These are phyloP conservation scores for Aleadryas rufinucha DNA, from an alignment of 2,113 vertebrate species.

Conservation along the genomic window DNA sequence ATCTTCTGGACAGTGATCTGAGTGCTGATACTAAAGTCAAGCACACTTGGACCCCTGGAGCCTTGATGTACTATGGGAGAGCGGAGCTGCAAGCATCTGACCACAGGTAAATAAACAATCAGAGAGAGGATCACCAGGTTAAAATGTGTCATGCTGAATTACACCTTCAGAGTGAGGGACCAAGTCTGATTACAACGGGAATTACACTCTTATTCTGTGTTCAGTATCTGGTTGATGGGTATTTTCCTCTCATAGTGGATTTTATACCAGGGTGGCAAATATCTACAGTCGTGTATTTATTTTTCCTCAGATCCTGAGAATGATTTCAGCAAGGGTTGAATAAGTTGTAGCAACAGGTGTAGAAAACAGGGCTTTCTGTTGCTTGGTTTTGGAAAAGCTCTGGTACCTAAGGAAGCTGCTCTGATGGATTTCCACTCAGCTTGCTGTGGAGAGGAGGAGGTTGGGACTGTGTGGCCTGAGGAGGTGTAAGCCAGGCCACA, in stretches of 20 bases:
- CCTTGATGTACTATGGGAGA: constrained; percentile 79
- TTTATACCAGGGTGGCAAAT: not conserved
- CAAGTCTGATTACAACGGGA: not conserved
- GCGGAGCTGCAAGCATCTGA: constrained; percentile 79
- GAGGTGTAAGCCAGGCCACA: not conserved
- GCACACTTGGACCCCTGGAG: constrained; percentile 77
- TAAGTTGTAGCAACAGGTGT: not conserved
- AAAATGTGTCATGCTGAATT: not conserved
- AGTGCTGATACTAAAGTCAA: constrained; percentile 37
- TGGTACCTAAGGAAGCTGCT: not conserved
- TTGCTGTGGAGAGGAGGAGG: not conserved
- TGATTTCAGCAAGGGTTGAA: not conserved
- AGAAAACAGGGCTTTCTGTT: not conserved
- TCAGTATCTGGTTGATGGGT: not conserved
- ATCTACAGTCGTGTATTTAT: not conserved
- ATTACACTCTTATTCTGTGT: not conserved
- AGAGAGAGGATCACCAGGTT: not conserved
- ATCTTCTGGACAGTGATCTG: constrained; percentile 72
- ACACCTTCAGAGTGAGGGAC: not conserved
- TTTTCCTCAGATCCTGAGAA: no score
- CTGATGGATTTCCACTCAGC: not conserved
- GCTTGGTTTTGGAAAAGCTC: not conserved
- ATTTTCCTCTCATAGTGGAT: not conserved
- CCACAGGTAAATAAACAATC: constrained; percentile 71
- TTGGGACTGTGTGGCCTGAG: not conserved